Base-by-base conservation (phyloP, 2,888 invertebrate genomes). In the Fissipunctia ypsillon region DNA sequence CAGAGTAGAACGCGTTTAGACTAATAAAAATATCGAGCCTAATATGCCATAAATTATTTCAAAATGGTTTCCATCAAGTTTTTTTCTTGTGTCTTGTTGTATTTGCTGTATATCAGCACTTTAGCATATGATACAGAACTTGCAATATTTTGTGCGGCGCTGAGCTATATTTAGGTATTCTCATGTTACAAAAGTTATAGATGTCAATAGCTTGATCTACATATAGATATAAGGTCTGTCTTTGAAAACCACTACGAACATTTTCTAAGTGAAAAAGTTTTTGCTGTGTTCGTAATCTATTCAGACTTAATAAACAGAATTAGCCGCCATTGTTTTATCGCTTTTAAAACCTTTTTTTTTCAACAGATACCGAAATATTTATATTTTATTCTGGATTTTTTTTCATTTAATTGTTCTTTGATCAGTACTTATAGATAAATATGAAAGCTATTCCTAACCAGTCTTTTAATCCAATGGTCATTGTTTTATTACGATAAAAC, bases 11-110 rank as follows among this genome's bases (percentile, higher is more conserved):
- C 28, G 45, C 66, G 73, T 43, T 25, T 41, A 28, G n/a, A 57
- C 19, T 16, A 72, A 73, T 57, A 59, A 74, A 74, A 82, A 69
- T 52, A 45, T n/a, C 31, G 12, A 60, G n/a, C 25, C 25, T 22
- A 67, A 61, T 31, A 66, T 59, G 54, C 48, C n/a, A 72, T 57
- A 48, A 0, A 50, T 50, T 73, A 60, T 69, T 56, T 69, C n/a
- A 35, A 28, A n/a, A 68, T n/a, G 25, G 14, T 56, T 38, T 35
- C 48, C 35, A 41, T 5, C 3, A 52, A 54, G 35, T 52, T 50
- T 52, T 64, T 3, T 69, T 35, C 38, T 69, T 66, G 57, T 57
- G 41, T 48, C 54, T 16, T 41, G 52, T 28, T 54, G n/a, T 19
- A 9, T 63, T 56, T 35, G 28, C 43, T n/a, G 7, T 48, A 28